Base-by-base conservation (phyloP, 2,888 invertebrate genomes). In the Biston betularia region DNA sequence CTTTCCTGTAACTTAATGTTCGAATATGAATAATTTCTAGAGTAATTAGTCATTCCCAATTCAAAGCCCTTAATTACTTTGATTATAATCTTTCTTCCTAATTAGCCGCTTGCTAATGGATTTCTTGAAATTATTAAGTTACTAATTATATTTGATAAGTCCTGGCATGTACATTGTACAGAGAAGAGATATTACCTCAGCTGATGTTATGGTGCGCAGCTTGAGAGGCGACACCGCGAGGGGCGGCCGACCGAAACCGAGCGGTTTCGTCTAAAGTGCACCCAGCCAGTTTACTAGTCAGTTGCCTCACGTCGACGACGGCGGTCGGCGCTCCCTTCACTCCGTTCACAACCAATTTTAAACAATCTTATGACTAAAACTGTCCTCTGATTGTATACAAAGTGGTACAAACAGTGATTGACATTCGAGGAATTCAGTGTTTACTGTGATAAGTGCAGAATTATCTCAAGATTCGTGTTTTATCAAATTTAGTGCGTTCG, bases 261-360 rank as follows among this genome's bases (percentile, higher is more conserved):
- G 74, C 74, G 71, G 73, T 67, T 73, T 75, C 75, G 72, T 64
- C 66, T 65, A 50, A 24, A 57, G 53, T 70, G 71, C 70, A 70
- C 42, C n/a, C 48, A 35, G 48, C 24, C 48, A 35, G 48, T 35
- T n/a, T 42, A 46, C 62, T 71, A 74, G 90, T 90, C 85, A 85
- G 87, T 84, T 81, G 82, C 81, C 80, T 81, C 82, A 83, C 86
- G 86, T 79, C 84, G 81, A 71, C 73, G 79, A 61, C 69, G 80
- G 63, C 79, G 83, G 86, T 78, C 82, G 87, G 76, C 79, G 77
- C 73, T 24, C 66, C 73, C 72, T 71, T 58, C 65, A 71, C 74
- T 69, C 74, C 70, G 75, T 65, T 74, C 53, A 73, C 65, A 68
- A 68, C 48, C 70, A 56, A 69, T 53, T 72, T 70, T 61, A 53